These are phyloP conservation scores for Drosophila lowei DNA, from an alignment of 1,140 invertebrate species.

Conservation along the genomic window DNA sequence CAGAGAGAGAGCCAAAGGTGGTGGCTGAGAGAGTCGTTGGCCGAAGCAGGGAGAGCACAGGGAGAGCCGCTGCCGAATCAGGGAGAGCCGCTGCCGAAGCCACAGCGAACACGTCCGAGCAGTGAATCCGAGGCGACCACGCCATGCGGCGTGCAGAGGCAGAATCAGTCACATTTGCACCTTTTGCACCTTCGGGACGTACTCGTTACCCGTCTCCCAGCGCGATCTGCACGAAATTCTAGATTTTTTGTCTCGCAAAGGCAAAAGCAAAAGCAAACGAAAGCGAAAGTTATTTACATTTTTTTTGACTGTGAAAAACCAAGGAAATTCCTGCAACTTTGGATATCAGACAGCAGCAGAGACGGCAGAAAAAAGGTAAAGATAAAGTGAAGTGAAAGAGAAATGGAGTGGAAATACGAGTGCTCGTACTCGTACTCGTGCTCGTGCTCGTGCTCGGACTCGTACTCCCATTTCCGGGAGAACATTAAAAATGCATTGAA, in stretches of 20 bases:
- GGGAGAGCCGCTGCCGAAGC: neutral
- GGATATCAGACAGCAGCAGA: neutral
- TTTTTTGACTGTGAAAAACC: slow-evolving; percentile 22
- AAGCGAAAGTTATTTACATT: neutral
- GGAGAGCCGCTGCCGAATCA: neutral
- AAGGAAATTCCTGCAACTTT: neutral
- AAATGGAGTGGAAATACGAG: slow-evolving; percentile 10
- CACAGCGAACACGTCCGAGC: neutral
- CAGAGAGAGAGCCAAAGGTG: too few relatives aligned
- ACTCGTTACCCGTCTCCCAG: slow-evolving; percentile 6
- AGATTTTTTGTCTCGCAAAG: neutral
- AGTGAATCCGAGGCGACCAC: slow-evolving; percentile 43
- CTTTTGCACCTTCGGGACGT: slow-evolving; percentile 48
- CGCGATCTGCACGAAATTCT: slow-evolving; percentile 8
- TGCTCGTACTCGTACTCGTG: neutral
- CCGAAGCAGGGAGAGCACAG: too few relatives aligned
- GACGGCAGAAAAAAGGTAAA: slow-evolving; percentile 24
- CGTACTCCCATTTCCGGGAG: slow-evolving; percentile 12
- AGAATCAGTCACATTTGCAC: slow-evolving; percentile 67
- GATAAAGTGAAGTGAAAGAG: slow-evolving; percentile 27
- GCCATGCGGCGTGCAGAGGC: slow-evolving; percentile 49
- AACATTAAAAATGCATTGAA: slow-evolving; percentile 54
- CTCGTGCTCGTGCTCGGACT: too few relatives aligned
- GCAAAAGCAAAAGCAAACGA: slow-evolving; percentile 1
- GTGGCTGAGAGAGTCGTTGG: too few relatives aligned